A percentile compares a stretch with the other conserved stretches of the same genome.
phyloP scores from a whole-genome alignment of 2,113 vertebrate genomes.

The Centropristis striata region DNA sequence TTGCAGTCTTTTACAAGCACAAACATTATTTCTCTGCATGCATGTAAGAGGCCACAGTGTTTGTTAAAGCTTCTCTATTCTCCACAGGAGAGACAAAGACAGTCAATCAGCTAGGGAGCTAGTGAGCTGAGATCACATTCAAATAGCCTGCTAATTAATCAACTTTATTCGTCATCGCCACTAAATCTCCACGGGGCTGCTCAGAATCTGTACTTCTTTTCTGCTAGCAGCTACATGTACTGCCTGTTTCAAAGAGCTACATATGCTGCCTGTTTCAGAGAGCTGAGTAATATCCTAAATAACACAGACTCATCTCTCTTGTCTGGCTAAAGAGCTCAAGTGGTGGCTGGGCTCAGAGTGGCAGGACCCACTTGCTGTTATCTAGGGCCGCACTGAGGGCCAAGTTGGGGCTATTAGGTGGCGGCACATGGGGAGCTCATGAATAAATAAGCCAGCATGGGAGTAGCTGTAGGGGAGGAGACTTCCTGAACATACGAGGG shows the following conservation, averaged over 20 bases:
- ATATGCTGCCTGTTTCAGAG: conserved; percentile 14
- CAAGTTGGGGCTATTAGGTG: conserved; percentile 57
- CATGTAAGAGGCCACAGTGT: conserved; percentile 15
- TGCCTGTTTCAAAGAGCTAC: conserved; percentile 1
- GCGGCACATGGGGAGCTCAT: conserved; percentile 53
- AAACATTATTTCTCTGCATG: background rate
- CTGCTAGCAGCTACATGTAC: conserved; percentile 14
- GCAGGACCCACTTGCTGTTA: conserved; percentile 42
- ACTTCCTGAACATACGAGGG: conserved; percentile 77
- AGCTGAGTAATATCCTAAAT: conserved; percentile 51
- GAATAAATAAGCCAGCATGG: conserved; percentile 71
- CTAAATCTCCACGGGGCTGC: conserved; percentile 47
- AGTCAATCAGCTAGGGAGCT: conserved; percentile 58
- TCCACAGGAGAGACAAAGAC: conserved; percentile 45
- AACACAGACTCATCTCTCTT: conserved; percentile 24
- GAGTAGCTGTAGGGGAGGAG: conserved; percentile 70
- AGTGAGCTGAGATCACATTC: conserved; percentile 62
- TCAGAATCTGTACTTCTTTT: conserved; percentile 35
- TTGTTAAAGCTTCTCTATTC: conserved; percentile 36
- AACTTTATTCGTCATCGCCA: conserved; percentile 57
- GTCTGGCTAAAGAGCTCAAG: conserved; percentile 29
- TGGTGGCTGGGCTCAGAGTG: conserved; percentile 17
- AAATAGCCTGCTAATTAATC: conserved; percentile 76
- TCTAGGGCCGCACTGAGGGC: conserved; percentile 33
- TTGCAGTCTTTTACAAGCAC: fast-evolving